Conservation (phyloP, 2,113 vertebrate genomes). For the Trichechus manatus region DNA sequence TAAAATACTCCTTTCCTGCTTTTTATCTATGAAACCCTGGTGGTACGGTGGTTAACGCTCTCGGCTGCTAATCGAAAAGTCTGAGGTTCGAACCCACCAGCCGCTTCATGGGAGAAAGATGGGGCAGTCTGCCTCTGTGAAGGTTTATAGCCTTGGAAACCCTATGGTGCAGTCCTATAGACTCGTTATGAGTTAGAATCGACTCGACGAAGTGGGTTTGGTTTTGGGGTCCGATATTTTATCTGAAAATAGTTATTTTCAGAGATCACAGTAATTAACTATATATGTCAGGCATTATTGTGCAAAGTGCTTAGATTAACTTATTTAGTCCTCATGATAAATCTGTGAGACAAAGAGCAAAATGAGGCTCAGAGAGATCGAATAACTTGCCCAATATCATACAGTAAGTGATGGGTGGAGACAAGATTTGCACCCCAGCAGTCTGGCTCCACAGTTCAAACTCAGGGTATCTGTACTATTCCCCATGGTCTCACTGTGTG, state of each 20-base stretch:
- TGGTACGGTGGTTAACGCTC: too few species aligned
- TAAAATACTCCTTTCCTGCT: neutral
- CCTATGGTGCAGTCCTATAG: too few species aligned
- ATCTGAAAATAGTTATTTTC: neutral
- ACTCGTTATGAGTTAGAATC: too few species aligned
- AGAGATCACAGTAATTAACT: conserved; percentile 3
- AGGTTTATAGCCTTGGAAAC: too few species aligned
- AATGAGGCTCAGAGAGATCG: neutral
- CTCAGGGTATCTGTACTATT: neutral
- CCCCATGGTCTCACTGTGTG: neutral
- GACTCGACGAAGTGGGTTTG: too few species aligned
- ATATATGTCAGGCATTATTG: neutral
- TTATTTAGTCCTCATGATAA: neutral
- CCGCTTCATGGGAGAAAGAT: too few species aligned
- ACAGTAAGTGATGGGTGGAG: neutral
- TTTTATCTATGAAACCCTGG: neutral
- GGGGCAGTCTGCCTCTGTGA: too few species aligned
- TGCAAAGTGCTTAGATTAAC: neutral
- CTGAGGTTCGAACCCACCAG: too few species aligned
- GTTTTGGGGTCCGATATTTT: too few species aligned
- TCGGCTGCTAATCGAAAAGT: too few species aligned
- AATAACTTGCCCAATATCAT: neutral
- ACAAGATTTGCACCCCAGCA: neutral
- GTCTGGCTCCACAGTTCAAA: too few species aligned
- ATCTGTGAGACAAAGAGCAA: neutral